Evolutionary conservation across 53 echinoderm and acorn worm genomes (phyloP), one percentile per base, ranked within the genome.

Genomic region (Paracentrotus lividus): DNA sequence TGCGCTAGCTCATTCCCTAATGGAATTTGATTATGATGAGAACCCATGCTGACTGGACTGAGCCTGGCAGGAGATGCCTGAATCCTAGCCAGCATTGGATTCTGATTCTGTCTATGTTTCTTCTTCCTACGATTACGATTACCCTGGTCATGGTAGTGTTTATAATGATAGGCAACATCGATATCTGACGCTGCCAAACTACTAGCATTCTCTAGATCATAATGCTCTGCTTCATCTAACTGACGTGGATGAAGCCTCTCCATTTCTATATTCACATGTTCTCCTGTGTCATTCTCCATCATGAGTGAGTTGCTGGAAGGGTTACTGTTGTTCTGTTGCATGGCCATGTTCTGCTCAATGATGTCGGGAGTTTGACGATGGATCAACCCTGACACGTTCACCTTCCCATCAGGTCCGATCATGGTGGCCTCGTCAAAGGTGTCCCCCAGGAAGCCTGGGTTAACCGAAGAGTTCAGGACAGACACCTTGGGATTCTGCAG

Each of bases 111-210:
- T 23, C 97, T 85, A 68, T 95, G 96, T n/a, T 96, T 95, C 66
- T 95, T 96, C 88, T 93, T 93, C 26, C 92, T 94, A 13, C 96
- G 93, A 49, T 98, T 95, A 21, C 95, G 84, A 38, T 81, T 81
- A 0, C 93, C 96, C 16, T 60, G 77, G 90, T 98, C 97, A 33
- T 97, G 97, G 45, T 95, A 98, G 94, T 96, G 95, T 86, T 96
- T 95, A 84, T 98, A 98, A 67, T 98, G 97, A 90, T 98, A 98
- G 18, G 98, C 96, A 54, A 96, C 96, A 91, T 98, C 98, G 24
- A 97, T 96, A 85, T 98, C 98, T 13, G 98, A 98, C 21, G 98
- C 97, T 20, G 98, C 98, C 51, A 98, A 95, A 86, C 98, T 98
- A 86, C 97, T 97, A 21, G 98, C 98, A 91, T 98, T 98, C 59